Conservation (phyloP, 1,140 invertebrate species). For the Apis cerana region DNA sequence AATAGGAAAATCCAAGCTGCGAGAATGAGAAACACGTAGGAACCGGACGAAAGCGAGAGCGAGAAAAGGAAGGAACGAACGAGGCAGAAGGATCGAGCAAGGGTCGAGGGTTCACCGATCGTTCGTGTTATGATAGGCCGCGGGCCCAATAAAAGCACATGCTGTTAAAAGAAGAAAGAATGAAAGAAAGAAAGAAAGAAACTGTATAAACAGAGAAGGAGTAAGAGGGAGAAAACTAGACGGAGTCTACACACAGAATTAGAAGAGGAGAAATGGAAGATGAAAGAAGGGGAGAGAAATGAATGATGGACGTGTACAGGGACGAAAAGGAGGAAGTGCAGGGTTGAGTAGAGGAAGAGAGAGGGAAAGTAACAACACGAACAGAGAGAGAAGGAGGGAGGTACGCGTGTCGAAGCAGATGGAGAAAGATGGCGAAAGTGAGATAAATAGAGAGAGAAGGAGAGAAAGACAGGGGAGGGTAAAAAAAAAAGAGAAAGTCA, state of each 20-base stretch:
- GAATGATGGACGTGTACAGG: constrained; percentile 24
- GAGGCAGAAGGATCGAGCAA: constrained; percentile 43
- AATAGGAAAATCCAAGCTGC: constrained; percentile 8
- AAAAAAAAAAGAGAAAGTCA: constrained; percentile 72
- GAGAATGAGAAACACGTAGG: not conserved
- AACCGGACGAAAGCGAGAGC: not conserved
- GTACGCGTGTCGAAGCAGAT: not conserved
- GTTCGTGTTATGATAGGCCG: constrained; percentile 68
- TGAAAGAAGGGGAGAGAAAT: constrained; percentile 21
- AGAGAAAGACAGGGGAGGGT: constrained; percentile 58
- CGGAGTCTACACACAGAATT: constrained; percentile 8
- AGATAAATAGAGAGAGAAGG: constrained; percentile 39
- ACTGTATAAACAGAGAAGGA: constrained; percentile 27
- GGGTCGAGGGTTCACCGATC: constrained; percentile 62
- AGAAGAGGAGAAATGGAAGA: not conserved
- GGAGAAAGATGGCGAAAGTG: constrained; percentile 33
- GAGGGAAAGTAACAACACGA: not conserved
- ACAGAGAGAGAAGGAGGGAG: constrained; percentile 26
- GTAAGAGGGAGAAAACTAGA: constrained; percentile 39
- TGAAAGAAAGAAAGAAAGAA: constrained; percentile 2
- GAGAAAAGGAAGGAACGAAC: constrained; percentile 11
- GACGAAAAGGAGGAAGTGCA: not conserved
- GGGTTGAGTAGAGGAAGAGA: not conserved
- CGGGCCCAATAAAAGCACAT: constrained; percentile 61
- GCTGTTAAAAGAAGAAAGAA: not conserved